A percentile compares a stretch with the other conserved stretches of the same genome.
Conservation (phyloP, 2,113 vertebrate genomes). For the Rafetus swinhoei region DNA sequence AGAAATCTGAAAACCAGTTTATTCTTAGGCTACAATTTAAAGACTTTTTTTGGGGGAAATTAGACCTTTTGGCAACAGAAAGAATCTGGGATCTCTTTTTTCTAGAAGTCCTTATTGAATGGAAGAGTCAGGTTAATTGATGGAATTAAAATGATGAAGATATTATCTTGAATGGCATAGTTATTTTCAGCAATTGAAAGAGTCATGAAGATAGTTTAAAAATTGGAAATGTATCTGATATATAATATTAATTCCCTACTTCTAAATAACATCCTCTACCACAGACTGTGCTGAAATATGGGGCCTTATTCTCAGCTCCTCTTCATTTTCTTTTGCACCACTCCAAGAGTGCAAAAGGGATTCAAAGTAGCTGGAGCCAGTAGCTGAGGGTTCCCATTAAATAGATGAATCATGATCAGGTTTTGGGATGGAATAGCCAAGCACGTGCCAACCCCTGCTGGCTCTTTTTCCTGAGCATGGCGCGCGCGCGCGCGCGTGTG, state of each 20-base stretch:
- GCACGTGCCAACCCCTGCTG: neutral
- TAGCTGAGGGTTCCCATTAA: neutral
- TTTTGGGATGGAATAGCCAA: neutral
- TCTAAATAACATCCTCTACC: neutral
- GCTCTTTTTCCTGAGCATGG: neutral
- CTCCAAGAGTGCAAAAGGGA: neutral
- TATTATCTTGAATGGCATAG: neutral
- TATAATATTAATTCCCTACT: neutral
- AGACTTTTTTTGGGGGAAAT: neutral
- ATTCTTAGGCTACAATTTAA: neutral
- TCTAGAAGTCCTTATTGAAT: neutral
- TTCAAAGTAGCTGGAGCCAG: neutral
- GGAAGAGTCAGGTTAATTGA: neutral
- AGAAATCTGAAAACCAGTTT: neutral
- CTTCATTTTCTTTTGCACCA: neutral
- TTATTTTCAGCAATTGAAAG: neutral
- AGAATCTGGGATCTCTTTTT: neutral
- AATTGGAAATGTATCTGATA: neutral
- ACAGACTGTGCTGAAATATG: neutral
- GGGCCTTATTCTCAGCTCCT: neutral
- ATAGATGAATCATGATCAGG: neutral
- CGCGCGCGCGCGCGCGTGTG: neutral
- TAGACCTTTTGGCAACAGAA: neutral
- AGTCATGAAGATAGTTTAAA: neutral
- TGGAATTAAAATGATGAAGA: neutral